Percentiles rank a stretch among this genome's conserved stretches.
Evolutionary conservation across 2,888 invertebrate species (phyloP).

Genomic region (Drosophila infuscata): DNA sequence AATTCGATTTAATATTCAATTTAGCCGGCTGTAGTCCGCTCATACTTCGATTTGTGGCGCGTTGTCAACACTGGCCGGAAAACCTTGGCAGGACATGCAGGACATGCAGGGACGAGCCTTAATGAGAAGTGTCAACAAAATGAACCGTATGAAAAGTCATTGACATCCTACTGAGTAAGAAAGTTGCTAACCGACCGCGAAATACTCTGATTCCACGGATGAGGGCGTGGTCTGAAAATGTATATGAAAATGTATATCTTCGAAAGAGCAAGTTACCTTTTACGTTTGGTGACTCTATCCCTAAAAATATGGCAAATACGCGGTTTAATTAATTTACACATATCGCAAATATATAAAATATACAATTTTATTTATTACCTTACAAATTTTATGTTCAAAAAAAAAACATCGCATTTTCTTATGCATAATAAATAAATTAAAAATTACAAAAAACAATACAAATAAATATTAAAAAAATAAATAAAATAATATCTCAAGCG

Average conservation of each 20-base stretch:
- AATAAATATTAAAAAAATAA: not conserved
- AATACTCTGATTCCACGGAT: too few relatives aligned
- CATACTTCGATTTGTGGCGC: not conserved
- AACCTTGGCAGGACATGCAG: conserved; percentile 9
- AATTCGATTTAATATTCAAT: conserved; percentile 38
- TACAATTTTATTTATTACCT: too few relatives aligned
- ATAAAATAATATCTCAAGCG: not conserved
- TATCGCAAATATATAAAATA: too few relatives aligned
- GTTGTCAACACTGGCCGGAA: not conserved
- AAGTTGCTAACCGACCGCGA: too few relatives aligned
- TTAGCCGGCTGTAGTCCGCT: not conserved
- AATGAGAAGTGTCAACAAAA: conserved; percentile 63
- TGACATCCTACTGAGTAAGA: conserved; percentile 43
- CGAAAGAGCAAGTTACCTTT: too few relatives aligned
- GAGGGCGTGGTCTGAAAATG: too few relatives aligned
- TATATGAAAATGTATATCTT: too few relatives aligned
- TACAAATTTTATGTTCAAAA: too few relatives aligned
- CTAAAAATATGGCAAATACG: too few relatives aligned
- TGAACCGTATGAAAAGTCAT: conserved; percentile 63
- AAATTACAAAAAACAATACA: not conserved
- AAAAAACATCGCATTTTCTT: not conserved
- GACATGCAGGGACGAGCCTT: conserved; percentile 20
- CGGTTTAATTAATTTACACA: too few relatives aligned
- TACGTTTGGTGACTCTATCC: too few relatives aligned
- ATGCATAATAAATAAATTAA: not conserved